Conservation (phyloP, 2,797 vertebrate species). For the Manis crassicaudata region DNA sequence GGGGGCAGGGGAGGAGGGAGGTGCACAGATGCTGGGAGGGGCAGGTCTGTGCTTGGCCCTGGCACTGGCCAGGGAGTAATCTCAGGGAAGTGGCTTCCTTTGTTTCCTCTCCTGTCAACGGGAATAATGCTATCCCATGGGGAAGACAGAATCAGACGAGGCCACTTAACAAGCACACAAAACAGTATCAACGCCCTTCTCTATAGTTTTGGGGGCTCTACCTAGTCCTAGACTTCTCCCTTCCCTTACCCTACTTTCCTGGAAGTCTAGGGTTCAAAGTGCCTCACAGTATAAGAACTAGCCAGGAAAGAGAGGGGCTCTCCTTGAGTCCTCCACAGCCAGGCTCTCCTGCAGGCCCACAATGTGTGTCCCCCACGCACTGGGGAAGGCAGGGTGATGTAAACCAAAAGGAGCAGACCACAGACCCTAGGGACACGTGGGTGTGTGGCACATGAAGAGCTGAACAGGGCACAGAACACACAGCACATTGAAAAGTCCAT, state of each 20-base stretch:
- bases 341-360: not conserved
- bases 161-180: not conserved
- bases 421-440: not conserved
- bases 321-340: not conserved
- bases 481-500: not conserved
- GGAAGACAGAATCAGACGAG: not conserved
- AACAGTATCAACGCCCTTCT: not conserved
- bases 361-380: no score
- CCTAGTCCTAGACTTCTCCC: not conserved
- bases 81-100: not conserved
- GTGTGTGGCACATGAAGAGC: accelerated
- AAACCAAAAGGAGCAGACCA: not conserved
- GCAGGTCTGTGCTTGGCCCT: not conserved
- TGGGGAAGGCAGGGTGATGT: not conserved
- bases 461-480: accelerated
- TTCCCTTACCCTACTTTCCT: not conserved
- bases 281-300: not conserved
- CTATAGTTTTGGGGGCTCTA: not conserved
- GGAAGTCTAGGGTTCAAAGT: not conserved
- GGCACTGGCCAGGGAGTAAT: not conserved
- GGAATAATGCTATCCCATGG: not conserved
- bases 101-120: not conserved
- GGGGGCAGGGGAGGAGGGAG: not conserved
- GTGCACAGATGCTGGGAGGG: not conserved
- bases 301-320: accelerated